These are phyloP conservation scores for Phyto melanocephala DNA, from an alignment of 2,888 invertebrate genomes.

Conservation along the genomic window DNA sequence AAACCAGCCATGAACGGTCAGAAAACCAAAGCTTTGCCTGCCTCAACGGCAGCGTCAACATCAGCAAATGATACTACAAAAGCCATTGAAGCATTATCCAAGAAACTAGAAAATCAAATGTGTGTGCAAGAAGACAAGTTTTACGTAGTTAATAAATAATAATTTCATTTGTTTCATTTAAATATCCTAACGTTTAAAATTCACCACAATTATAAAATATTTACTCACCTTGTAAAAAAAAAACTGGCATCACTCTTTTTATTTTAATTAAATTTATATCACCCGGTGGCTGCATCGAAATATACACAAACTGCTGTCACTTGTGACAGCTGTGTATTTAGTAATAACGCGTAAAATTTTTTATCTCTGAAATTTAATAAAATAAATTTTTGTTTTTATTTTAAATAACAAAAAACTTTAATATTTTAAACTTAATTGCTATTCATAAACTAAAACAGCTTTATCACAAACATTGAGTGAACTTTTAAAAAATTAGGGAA, in stretches of 20 bases:
- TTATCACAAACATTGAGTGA: conserved; percentile 26
- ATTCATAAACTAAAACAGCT: conserved; percentile 36
- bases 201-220: neutral
- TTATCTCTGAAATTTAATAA: conserved; percentile 35
- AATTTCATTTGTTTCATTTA: no score
- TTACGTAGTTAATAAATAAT: no score
- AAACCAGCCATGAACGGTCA: conserved; percentile 34
- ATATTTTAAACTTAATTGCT: neutral
- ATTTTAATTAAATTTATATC: neutral
- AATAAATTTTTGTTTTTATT: conserved; percentile 50
- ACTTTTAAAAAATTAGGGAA: conserved; percentile 40
- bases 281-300: neutral
- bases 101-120: conserved; percentile 79
- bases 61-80: conserved; percentile 57
- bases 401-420: conserved; percentile 10
- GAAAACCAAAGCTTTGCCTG: conserved; percentile 25
- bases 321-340: conserved; percentile 55
- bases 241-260: neutral
- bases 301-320: conserved; percentile 54
- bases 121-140: conserved; percentile 72
- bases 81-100: conserved; percentile 58
- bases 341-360: conserved; percentile 50
- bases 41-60: neutral
- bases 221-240: neutral
- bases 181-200: no score